Evolutionary conservation across 2,113 vertebrate species (phyloP).

Genomic region (Mormoops blainvillei): DNA sequence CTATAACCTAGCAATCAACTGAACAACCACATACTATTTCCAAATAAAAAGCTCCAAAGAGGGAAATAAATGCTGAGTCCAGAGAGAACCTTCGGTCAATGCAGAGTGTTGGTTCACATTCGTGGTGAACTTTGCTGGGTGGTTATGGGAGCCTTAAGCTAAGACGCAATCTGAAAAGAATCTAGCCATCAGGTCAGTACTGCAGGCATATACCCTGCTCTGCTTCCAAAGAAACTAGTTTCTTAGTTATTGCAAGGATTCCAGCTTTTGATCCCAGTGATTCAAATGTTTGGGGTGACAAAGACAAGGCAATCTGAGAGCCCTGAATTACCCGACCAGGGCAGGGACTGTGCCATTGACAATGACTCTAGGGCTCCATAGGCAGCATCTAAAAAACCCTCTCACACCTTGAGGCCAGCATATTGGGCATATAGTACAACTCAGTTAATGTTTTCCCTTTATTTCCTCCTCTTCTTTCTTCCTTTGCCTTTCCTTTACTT

Average conservation of each 20-base stretch:
- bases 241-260: not conserved
- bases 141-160: not conserved
- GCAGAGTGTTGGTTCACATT: not conserved
- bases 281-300: not conserved
- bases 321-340: not conserved
- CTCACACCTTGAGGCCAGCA: not conserved
- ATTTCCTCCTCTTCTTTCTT: not conserved
- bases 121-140: rapidly evolving
- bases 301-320: not conserved
- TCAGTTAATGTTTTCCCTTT: not conserved
- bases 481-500: not conserved
- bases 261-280: not conserved
- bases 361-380: not conserved
- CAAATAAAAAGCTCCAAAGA: not conserved
- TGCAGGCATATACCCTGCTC: not conserved
- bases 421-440: not conserved
- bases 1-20: not conserved
- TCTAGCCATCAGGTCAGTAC: not conserved
- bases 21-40: not conserved
- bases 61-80: not conserved
- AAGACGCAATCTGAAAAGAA: not conserved
- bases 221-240: not conserved
- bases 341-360: not conserved
- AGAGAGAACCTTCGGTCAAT: not conserved
- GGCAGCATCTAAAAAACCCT: not conserved